Base-by-base conservation (phyloP, 2,113 vertebrate genomes). In the Chunga burmeisteri region DNA sequence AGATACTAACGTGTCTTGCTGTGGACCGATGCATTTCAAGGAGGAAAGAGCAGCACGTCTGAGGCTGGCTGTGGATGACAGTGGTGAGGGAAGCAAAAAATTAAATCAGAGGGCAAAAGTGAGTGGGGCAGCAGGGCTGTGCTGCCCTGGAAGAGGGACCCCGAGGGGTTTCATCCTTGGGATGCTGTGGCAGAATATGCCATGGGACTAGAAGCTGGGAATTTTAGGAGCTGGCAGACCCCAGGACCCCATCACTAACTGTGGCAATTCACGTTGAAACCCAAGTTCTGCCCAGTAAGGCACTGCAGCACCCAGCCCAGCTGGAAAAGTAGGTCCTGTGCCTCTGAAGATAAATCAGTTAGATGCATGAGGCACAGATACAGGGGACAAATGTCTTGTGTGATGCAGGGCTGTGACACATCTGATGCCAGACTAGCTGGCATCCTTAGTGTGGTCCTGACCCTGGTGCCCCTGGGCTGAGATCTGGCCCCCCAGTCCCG, bases 401-500 rank as follows among this genome's bases (percentile, higher is more conserved):
- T 0, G 2, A 21, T 11, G 21, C 34, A 44, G 63, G 59, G 30
- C 53, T 85, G 70, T 34, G 50, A 20, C 17, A 40, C 12, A 12
- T 10, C 40, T 11, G 17, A 32, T 71, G 56, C n/a, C 72, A 89
- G 75, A 10, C 49, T 74, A 63, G 52, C 55, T 91, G 93, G 15
- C 22, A 38, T 3, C 61, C 34, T 86, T 30, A 42, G 27, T 0
- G 0, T 53, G 20, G 17, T 38, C 56, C 74, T 71, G 52, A 80
- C 8, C 34, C 25, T 3, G 3, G 9, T 11, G 36, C 13, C 30
- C 40, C 46, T 29, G 55, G 21, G 42, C 52, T 59, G 49, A 84
- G 46, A 38, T 40, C 47, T 88, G 61, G 0, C 8, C 19, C 29
- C 26, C 47, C 1, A 1, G 1, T 16, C n/a, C 50, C 34, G 7